A percentile compares a stretch with the other conserved stretches of the same genome.
These are phyloP conservation scores for Magallana angulata DNA, from an alignment of 1,140 invertebrate species.

Conservation along the genomic window DNA sequence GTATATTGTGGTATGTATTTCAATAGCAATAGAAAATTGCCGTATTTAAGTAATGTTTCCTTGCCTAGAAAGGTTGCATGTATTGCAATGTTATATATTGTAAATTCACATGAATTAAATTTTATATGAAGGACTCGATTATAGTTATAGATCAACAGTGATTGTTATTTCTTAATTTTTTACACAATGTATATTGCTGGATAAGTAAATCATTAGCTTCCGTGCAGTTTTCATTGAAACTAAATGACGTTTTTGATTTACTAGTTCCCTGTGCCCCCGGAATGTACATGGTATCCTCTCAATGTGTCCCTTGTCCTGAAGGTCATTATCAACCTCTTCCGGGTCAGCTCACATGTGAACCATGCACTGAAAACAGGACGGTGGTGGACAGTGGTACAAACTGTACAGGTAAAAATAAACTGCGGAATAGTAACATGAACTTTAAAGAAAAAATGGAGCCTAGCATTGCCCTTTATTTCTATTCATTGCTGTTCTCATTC, in stretches of 20 bases:
- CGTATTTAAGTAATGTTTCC: background rate
- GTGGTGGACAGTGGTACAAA: background rate
- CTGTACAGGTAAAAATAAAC: background rate
- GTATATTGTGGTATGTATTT: background rate
- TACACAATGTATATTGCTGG: background rate
- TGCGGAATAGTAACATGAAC: too few relatives aligned
- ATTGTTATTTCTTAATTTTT: background rate
- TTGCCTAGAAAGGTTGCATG: too few relatives aligned
- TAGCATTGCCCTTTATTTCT: background rate
- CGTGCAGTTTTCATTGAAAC: too few relatives aligned
- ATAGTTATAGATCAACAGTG: too few relatives aligned
- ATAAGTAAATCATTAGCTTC: too few relatives aligned
- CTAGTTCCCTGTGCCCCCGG: background rate
- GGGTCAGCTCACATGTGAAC: background rate
- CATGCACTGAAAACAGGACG: background rate
- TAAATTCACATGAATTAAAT: too few relatives aligned
- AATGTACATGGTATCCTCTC: background rate
- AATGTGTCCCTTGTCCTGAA: background rate
- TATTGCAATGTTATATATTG: too few relatives aligned
- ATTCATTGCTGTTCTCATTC: too few relatives aligned
- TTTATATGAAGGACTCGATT: too few relatives aligned
- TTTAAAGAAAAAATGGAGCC: too few relatives aligned
- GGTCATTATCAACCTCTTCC: slow-evolving; percentile 7
- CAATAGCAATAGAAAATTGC: background rate
- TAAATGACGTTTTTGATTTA: background rate